phyloP scores from a whole-genome alignment of 2,113 vertebrate species.

The Lagopus muta region DNA sequence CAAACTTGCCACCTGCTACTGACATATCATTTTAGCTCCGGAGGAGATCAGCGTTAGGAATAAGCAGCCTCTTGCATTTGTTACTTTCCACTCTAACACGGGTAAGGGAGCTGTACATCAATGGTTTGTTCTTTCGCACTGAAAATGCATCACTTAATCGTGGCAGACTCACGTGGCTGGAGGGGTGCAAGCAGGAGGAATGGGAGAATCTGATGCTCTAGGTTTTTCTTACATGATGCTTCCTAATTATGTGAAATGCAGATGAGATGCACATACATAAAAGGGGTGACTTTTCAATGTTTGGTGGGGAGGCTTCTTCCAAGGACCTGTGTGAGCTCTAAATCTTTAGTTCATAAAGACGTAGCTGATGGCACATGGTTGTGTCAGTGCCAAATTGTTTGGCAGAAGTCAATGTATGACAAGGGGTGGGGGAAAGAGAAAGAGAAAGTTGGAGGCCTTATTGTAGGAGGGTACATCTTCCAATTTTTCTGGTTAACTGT shows the following conservation, averaged over 20 bases:
- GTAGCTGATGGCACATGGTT: not conserved
- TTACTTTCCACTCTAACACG: conserved; percentile 33
- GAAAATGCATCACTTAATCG: conserved; percentile 16
- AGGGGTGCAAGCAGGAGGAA: not conserved
- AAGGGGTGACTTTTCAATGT: not conserved
- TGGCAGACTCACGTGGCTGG: accelerated
- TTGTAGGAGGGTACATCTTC: not conserved
- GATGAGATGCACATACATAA: not conserved
- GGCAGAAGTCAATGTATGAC: conserved; percentile 52
- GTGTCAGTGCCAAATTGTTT: conserved; percentile 59
- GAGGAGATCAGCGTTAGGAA: conserved; percentile 49
- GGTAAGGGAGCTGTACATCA: not conserved
- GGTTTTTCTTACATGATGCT: not conserved
- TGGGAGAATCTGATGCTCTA: not conserved
- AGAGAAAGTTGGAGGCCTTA: conserved; percentile 36
- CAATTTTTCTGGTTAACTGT: not conserved
- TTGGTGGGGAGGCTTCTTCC: not conserved
- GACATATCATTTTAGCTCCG: conserved; percentile 56
- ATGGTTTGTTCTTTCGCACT: not conserved
- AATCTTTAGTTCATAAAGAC: conserved; percentile 38
- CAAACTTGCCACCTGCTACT: conserved; percentile 70
- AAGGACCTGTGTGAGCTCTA: not conserved
- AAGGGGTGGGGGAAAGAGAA: conserved; percentile 20
- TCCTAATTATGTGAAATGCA: not conserved
- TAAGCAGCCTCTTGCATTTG: conserved; percentile 54